Conservation (phyloP, 92 coral and sea anemone species). For the Nematostella vectensis region DNA sequence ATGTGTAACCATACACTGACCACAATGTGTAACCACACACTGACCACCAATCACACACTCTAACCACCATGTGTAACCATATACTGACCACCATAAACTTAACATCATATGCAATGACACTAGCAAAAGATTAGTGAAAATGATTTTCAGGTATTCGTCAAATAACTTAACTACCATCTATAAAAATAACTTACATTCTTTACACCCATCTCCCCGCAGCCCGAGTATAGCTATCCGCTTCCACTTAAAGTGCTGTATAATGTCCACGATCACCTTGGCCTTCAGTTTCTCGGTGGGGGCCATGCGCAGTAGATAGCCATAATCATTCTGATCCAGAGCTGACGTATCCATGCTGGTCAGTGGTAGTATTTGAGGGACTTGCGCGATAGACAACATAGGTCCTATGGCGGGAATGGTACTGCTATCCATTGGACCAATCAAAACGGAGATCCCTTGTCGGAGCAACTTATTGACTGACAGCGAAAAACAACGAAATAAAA, state of each 20-base stretch:
- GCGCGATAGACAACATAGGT: slow-evolving; percentile 43
- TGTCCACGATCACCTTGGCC: slow-evolving; percentile 33
- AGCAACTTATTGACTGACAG: slow-evolving; percentile 37
- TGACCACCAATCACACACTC: too few species aligned
- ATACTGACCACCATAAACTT: too few species aligned
- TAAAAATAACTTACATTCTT: slow-evolving; percentile 48
- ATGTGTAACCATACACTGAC: too few species aligned
- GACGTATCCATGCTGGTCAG: slow-evolving; percentile 45
- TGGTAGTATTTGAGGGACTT: slow-evolving; percentile 58
- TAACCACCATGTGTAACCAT: too few species aligned
- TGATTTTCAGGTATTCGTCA: too few species aligned
- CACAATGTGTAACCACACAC: too few species aligned
- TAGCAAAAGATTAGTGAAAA: too few species aligned
- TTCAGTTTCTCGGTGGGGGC: slow-evolving; percentile 43
- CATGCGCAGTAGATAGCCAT: slow-evolving; percentile 45
- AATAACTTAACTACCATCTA: too few species aligned
- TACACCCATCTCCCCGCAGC: slow-evolving; percentile 32
- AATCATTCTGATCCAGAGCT: slow-evolving; percentile 7
- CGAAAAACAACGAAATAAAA: not conserved
- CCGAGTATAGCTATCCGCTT: slow-evolving; percentile 40
- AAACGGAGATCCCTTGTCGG: slow-evolving; percentile 29
- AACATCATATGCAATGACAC: too few species aligned
- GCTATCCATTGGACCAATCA: slow-evolving; percentile 51
- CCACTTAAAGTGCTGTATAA: slow-evolving; percentile 31
- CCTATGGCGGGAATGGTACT: slow-evolving; percentile 38